phyloP scores from a whole-genome alignment of 2,797 vertebrate species.

The Distichodus sexfasciatus region DNA sequence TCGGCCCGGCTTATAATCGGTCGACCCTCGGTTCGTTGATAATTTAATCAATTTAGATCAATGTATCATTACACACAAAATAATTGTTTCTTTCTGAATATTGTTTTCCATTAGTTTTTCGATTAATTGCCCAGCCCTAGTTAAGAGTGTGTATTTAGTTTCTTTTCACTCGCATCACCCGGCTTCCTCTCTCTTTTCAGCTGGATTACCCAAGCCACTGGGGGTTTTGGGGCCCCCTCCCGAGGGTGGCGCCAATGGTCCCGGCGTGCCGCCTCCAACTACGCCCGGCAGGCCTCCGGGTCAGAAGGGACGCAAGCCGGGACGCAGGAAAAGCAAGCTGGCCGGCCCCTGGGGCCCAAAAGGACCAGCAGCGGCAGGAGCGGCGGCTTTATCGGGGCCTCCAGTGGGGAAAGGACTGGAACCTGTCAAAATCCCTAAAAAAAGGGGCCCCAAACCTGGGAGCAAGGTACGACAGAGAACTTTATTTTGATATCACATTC shows the following conservation, averaged over 20 bases:
- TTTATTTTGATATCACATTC: too few species aligned
- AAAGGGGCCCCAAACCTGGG: slow-evolving; percentile 96
- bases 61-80: too few species aligned
- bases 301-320: slow-evolving; percentile 89
- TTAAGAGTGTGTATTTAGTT: too few species aligned
- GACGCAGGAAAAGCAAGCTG: slow-evolving; percentile 86
- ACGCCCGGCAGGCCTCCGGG: slow-evolving; percentile 81
- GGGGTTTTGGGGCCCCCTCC: slow-evolving; percentile 76
- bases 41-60: too few species aligned
- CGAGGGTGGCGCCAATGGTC: slow-evolving; percentile 83
- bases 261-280: slow-evolving; percentile 83
- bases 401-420: slow-evolving; percentile 79
- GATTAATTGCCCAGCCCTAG: too few species aligned
- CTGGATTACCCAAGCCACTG: slow-evolving; percentile 88
- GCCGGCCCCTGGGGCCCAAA: slow-evolving; percentile 67
- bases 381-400: slow-evolving; percentile 75
- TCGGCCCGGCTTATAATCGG: too few species aligned
- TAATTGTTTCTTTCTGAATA: too few species aligned
- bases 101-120: too few species aligned
- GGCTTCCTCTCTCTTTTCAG: slow-evolving; percentile 59
- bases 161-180: not conserved
- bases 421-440: slow-evolving; percentile 93
- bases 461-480: slow-evolving; percentile 79
- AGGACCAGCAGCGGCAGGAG: slow-evolving; percentile 46
- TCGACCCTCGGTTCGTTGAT: too few species aligned